These are phyloP conservation scores for Torymus auratus DNA, from an alignment of 2,888 invertebrate genomes.

Conservation along the genomic window DNA sequence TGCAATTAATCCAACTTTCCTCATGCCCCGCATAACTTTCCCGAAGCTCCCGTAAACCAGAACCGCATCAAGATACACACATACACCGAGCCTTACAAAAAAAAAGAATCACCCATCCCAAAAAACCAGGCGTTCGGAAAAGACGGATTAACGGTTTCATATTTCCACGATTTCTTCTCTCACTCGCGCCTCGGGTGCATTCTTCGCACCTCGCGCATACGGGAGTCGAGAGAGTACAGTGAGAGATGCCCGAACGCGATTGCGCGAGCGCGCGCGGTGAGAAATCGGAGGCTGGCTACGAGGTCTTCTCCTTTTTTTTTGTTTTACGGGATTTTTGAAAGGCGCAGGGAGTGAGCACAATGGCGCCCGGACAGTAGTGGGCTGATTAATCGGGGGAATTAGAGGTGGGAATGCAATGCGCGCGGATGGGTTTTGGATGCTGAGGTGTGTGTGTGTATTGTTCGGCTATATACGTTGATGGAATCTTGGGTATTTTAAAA, in stretches of 20 bases:
- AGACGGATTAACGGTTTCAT: constrained; percentile 45
- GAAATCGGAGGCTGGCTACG: constrained; percentile 68
- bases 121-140: constrained; percentile 17
- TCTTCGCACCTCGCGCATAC: constrained; percentile 70
- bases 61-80: too few relatives aligned
- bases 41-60: too few relatives aligned
- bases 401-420: not conserved
- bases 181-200: constrained; percentile 65
- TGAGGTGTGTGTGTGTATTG: too few relatives aligned
- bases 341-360: not conserved
- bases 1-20: too few relatives aligned
- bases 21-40: too few relatives aligned
- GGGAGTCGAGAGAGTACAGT: constrained; percentile 65
- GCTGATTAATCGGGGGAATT: constrained; percentile 35
- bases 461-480: too few relatives aligned
- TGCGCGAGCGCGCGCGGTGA: constrained; percentile 63
- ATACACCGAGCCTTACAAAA: too few relatives aligned
- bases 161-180: constrained; percentile 37
- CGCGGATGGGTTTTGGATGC: too few relatives aligned
- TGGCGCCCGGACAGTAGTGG: not conserved
- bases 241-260: constrained; percentile 69
- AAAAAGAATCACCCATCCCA: too few relatives aligned
- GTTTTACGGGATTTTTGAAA: not conserved
- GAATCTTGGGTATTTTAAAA: too few relatives aligned
- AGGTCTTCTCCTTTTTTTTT: not conserved